A percentile compares a stretch with the other conserved stretches of the same genome.
Evolutionary conservation across 2,888 invertebrate species (phyloP).

Genomic region (Pammene aurita): DNA sequence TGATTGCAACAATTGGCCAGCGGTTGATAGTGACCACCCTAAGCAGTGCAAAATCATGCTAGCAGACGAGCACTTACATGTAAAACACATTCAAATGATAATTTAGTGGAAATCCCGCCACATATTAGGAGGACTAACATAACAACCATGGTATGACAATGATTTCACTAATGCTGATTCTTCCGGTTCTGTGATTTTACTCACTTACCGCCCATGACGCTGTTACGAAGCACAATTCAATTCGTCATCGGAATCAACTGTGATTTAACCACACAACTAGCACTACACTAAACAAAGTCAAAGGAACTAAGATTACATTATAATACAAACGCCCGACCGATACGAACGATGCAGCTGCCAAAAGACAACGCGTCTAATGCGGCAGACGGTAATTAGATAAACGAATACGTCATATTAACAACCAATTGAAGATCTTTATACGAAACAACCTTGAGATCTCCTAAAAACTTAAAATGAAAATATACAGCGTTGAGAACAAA

Average conservation of each 20-base stretch:
- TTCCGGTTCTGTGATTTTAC: constrained; percentile 38
- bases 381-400: constrained; percentile 71
- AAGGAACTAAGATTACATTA: constrained; percentile 19
- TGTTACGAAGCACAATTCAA: constrained; percentile 58
- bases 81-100: constrained; percentile 17
- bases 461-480: constrained; percentile 61
- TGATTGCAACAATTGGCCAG: background rate
- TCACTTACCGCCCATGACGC: constrained; percentile 75
- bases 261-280: constrained; percentile 59
- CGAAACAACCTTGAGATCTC: constrained; percentile 73
- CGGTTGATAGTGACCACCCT: constrained; percentile 6
- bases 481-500: constrained; percentile 53
- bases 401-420: constrained; percentile 61
- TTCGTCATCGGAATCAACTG: constrained; percentile 59
- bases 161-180: constrained; percentile 35
- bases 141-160: constrained; percentile 37
- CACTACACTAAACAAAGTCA: constrained; percentile 42
- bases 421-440: constrained; percentile 57
- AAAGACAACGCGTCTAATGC: constrained; percentile 57
- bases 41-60: constrained; percentile 36
- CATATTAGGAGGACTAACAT: constrained; percentile 29
- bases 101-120: constrained; percentile 29
- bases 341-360: constrained; percentile 48
- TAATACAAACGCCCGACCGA: constrained; percentile 34
- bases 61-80: constrained; percentile 11